phyloP scores from a whole-genome alignment of 2,113 vertebrate genomes.

The Solenodon paradoxus region DNA sequence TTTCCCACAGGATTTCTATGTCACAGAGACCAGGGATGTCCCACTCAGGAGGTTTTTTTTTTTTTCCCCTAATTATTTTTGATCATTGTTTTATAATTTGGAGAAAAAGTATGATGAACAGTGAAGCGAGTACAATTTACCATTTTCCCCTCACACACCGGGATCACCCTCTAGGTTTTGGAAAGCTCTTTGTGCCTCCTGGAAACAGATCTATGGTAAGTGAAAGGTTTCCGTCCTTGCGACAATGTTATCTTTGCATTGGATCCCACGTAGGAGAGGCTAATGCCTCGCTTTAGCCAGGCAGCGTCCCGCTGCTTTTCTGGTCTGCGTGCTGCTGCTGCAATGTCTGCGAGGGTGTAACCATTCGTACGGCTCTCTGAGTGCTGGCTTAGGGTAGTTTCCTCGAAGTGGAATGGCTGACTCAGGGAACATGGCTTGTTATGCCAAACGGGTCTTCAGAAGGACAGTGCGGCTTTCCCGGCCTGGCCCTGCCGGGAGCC shows the following conservation, averaged over 20 bases:
- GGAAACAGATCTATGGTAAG: too few species aligned
- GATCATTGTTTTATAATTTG: not conserved
- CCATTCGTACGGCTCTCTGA: not conserved
- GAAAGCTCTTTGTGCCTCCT: not conserved
- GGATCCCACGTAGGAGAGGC: fast-evolving
- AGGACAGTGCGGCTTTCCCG: too few species aligned
- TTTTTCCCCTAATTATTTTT: too few species aligned
- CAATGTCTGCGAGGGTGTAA: not conserved
- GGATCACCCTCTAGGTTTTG: not conserved
- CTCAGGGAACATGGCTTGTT: not conserved
- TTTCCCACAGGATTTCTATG: too few species aligned
- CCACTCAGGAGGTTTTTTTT: too few species aligned
- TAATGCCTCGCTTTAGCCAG: not conserved
- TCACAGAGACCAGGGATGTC: not conserved
- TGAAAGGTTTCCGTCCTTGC: not conserved
- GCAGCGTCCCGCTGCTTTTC: not conserved
- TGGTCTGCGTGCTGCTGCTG: not conserved
- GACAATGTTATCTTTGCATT: fast-evolving
- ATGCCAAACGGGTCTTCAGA: not conserved
- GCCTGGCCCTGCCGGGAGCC: too few species aligned
- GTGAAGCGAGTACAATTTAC: too few species aligned
- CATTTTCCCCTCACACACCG: not conserved
- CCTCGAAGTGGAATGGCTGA: not conserved
- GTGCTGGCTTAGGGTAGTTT: not conserved
- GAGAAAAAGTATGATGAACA: not conserved